Percentiles rank a stretch among this genome's conserved stretches.
phyloP scores from a whole-genome alignment of 1,140 invertebrate species.

The Tribolium castaneum region DNA sequence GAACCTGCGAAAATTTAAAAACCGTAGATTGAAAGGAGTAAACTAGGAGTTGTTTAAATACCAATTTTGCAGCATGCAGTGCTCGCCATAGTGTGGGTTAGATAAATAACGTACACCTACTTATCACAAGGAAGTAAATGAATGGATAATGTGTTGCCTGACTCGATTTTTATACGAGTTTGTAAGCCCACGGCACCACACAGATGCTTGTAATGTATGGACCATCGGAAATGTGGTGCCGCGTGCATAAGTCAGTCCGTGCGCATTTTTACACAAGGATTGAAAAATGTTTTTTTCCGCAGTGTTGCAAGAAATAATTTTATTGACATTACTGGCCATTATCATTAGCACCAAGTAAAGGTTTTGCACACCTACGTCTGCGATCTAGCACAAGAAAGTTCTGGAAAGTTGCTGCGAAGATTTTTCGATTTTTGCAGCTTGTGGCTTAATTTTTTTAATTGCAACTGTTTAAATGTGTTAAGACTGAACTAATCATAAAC shows the following conservation, averaged over 20 bases:
- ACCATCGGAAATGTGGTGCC: not conserved
- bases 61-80: constrained; percentile 23
- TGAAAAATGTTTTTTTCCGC: not conserved
- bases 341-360: not conserved
- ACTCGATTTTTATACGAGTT: constrained; percentile 4
- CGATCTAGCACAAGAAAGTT: not conserved
- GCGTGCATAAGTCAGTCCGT: not conserved
- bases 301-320: not conserved
- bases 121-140: constrained; percentile 14
- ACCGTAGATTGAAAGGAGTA: no score
- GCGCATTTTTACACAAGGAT: not conserved
- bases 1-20: no score
- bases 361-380: not conserved
- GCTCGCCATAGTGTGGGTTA: not conserved
- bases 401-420: not conserved
- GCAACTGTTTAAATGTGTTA: no score
- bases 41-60: not conserved
- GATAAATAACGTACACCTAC: not conserved
- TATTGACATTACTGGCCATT: not conserved
- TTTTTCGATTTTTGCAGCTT: not conserved
- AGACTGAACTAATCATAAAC: no score
- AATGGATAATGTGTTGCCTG: constrained; percentile 23
- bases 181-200: constrained; percentile 16
- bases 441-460: no score
- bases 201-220: not conserved